Evolutionary conservation across 2,113 vertebrate genomes (phyloP).

Genomic region (Numenius arquata): DNA sequence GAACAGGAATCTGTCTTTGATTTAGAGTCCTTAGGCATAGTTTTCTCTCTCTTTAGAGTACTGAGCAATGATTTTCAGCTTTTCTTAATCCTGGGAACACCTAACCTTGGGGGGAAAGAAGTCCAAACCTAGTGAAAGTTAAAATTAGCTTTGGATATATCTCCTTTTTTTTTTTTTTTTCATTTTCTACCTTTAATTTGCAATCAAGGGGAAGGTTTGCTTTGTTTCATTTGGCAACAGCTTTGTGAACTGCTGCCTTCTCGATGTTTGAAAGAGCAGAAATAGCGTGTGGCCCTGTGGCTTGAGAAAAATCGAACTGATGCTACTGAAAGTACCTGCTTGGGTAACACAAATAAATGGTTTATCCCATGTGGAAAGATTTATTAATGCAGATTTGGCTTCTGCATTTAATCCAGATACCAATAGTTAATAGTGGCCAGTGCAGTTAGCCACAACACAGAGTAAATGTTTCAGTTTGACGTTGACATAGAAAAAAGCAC

Average conservation of each 20-base stretch:
- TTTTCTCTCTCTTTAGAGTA: background rate
- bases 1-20: conserved; percentile 13
- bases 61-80: background rate
- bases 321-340: background rate
- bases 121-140: background rate
- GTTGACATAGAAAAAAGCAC: background rate
- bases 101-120: background rate
- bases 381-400: background rate
- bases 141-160: background rate
- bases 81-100: conserved; percentile 1
- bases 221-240: background rate
- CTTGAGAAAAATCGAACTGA: background rate
- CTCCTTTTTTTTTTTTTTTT: background rate
- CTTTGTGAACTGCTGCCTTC: background rate
- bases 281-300: background rate
- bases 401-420: background rate
- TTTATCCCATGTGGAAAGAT: background rate
- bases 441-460: background rate
- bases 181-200: background rate
- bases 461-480: background rate
- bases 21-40: background rate
- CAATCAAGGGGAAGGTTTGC: background rate
- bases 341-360: background rate
- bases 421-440: background rate
- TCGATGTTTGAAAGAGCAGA: background rate